Evolutionary conservation across 2,113 vertebrate species (phyloP).

Genomic region (Nicator chloris): DNA sequence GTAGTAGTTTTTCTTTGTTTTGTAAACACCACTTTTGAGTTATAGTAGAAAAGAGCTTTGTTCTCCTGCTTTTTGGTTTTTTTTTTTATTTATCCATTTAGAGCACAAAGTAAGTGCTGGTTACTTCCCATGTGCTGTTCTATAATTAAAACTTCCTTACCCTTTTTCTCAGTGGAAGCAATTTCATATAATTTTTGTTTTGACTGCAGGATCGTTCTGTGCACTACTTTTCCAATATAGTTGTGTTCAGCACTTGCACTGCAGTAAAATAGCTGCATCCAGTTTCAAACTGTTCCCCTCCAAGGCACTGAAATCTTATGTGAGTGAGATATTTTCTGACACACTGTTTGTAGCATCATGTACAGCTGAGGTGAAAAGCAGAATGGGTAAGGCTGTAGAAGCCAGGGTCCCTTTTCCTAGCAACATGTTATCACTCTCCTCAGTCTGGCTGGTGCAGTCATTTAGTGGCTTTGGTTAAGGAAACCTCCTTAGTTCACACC

Average conservation of each 20-base stretch:
- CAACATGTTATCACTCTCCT: neutral
- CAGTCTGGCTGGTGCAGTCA: neutral
- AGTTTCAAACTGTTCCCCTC: neutral
- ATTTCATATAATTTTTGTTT: neutral
- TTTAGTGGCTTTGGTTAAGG: neutral
- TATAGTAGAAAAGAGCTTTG: neutral
- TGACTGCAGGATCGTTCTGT: neutral
- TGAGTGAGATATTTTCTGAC: neutral
- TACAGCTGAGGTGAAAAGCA: neutral
- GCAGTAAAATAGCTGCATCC: neutral
- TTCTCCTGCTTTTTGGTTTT: neutral
- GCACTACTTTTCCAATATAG: neutral
- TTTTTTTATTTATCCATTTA: neutral
- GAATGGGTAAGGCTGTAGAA: neutral
- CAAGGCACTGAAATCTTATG: neutral
- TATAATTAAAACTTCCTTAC: neutral
- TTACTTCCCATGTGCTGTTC: neutral
- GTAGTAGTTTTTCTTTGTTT: neutral
- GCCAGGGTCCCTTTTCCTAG: neutral
- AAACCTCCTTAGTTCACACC: neutral
- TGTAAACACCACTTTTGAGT: neutral
- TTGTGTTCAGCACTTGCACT: neutral
- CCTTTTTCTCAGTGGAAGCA: neutral
- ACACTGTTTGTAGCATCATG: neutral
- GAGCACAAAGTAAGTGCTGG: neutral